Evolutionary conservation across 2,888 invertebrate genomes (phyloP).

Genomic region (Tetheella fluctuosa): DNA sequence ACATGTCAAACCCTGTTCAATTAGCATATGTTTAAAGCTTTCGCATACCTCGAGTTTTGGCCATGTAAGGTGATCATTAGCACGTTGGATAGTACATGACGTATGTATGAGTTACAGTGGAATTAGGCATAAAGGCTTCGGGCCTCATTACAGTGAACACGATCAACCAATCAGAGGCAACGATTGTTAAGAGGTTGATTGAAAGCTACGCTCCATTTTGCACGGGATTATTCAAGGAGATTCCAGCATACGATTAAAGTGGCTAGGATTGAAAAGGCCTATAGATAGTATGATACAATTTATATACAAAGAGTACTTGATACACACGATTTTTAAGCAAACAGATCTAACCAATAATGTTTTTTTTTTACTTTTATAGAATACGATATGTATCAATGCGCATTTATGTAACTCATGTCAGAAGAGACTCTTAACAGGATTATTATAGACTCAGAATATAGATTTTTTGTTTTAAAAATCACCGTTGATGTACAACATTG

Average conservation of each 20-base stretch:
- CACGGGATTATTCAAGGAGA: conserved; percentile 48
- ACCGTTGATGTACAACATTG: conserved; percentile 26
- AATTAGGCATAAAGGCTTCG: conserved; percentile 41
- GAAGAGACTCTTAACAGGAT: not conserved
- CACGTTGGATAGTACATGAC: conserved; percentile 47
- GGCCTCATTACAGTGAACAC: conserved; percentile 68
- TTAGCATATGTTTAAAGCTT: conserved; percentile 32
- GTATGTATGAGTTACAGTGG: conserved; percentile 54
- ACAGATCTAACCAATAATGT: too few relatives aligned
- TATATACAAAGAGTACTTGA: not conserved
- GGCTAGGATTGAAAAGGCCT: conserved; percentile 33
- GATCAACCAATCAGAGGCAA: conserved; percentile 63
- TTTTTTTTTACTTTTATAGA: too few relatives aligned
- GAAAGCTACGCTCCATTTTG: conserved; percentile 68
- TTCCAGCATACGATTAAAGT: conserved; percentile 32
- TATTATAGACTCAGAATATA: conserved; percentile 9
- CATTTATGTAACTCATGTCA: not conserved
- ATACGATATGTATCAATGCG: not conserved
- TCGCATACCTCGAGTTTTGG: conserved; percentile 41
- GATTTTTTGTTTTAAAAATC: conserved; percentile 14
- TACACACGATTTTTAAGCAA: not conserved
- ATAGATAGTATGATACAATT: conserved; percentile 22
- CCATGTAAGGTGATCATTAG: conserved; percentile 54
- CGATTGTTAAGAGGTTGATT: conserved; percentile 65
- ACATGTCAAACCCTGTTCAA: conserved; percentile 41